Evolutionary conservation across 1,140 invertebrate genomes (phyloP).

Genomic region (Lepidurus apus): DNA sequence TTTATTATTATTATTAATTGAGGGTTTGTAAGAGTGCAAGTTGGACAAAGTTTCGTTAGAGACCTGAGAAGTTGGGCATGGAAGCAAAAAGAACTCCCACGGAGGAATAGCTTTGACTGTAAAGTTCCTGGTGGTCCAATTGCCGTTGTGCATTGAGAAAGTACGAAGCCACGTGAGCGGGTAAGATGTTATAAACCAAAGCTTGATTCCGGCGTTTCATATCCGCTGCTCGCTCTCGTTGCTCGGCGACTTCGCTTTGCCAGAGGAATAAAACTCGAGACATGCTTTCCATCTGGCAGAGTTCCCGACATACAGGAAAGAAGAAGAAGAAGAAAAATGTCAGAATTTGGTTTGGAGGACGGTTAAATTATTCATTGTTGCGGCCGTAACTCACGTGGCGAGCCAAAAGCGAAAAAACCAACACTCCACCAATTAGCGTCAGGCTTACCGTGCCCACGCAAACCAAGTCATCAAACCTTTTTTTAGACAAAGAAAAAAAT

Average conservation of each 20-base stretch:
- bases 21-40: neutral
- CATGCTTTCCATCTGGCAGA: slow-evolving; percentile 66
- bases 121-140: slow-evolving; percentile 64
- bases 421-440: neutral
- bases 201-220: slow-evolving; percentile 76
- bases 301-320: neutral
- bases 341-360: too few species aligned
- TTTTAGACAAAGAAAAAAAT: neutral
- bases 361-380: too few species aligned
- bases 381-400: neutral
- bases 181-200: slow-evolving; percentile 51
- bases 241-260: slow-evolving; percentile 64
- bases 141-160: slow-evolving; percentile 55
- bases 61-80: slow-evolving; percentile 88
- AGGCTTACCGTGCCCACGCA: neutral
- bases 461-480: neutral
- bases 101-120: slow-evolving; percentile 86
- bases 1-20: neutral
- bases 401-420: neutral
- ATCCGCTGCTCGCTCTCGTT: slow-evolving; percentile 76
- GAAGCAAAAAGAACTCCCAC: slow-evolving; percentile 89
- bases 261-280: slow-evolving; percentile 70
- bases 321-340: neutral
- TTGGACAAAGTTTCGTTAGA: neutral
- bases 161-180: slow-evolving; percentile 83